Evolutionary conservation across 2,113 vertebrate genomes (phyloP).

Genomic region (Thryonomys swinderianus): DNA sequence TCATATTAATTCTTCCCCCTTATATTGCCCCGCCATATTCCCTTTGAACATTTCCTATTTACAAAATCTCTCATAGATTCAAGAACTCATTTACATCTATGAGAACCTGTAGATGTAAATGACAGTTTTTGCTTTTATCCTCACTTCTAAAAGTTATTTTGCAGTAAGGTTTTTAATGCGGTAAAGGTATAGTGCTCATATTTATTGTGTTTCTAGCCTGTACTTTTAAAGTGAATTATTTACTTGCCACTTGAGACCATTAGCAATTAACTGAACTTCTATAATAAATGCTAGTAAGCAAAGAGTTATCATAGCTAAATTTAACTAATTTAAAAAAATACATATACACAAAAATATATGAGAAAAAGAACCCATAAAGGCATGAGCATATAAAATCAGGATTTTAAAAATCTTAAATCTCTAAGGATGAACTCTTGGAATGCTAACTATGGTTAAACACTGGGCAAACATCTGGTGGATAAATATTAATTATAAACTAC

Average conservation of each 20-base stretch:
- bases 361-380: neutral
- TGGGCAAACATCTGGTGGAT: neutral
- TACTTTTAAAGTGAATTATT: constrained; percentile 52
- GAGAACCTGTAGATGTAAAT: no score
- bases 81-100: no score
- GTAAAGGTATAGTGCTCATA: neutral
- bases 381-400: neutral
- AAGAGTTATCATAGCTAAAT: constrained; percentile 5
- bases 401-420: neutral
- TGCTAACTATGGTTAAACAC: neutral
- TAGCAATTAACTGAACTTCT: neutral
- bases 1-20: no score
- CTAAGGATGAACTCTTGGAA: neutral
- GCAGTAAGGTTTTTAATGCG: neutral
- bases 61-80: no score
- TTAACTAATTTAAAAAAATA: neutral
- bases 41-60: no score
- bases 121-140: neutral
- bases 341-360: neutral
- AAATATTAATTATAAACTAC: neutral
- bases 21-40: no score
- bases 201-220: neutral
- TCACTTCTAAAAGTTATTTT: neutral
- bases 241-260: constrained; percentile 42
- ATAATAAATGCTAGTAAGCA: constrained; percentile 30